Base-by-base conservation (phyloP, 2,113 vertebrate genomes). In the Charadrius vociferus region DNA sequence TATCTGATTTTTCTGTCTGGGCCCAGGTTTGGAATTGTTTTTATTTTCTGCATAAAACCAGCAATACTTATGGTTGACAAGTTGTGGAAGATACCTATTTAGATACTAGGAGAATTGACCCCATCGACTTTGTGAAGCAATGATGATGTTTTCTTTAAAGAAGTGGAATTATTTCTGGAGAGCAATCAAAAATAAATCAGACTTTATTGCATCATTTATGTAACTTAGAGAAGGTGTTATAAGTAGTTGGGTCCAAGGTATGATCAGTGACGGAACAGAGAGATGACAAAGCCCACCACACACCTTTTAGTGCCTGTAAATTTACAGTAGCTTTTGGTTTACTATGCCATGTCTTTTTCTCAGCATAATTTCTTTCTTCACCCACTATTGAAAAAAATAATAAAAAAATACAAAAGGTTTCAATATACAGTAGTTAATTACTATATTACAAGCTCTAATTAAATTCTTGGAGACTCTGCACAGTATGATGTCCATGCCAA, bases 371-470 rank as follows among this genome's bases (percentile, higher is more conserved):
- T 72, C 37, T 56, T 90, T 74, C 58, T 90, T 90, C 21, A 80
- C 6, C 22, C 43, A 36, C 32, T 75, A 70, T 9, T 55, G 49
- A 16, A 79, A 80, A 85, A 88, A 74, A 47, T 20, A 75, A 74
- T 39, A 14, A 61, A 79, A 74, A 87, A 92, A 77, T 49, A 79
- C 45, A 89, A 80, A 95, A 78, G 55, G 73, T 96, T 96, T 96
- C 93, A 91, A 70, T 94, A 74, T 90, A 88, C 71, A 73, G 78
- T 73, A 81, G 39, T 92, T 94, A 96, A 96, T 96, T 93, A 86
- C 79, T 88, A 14, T 81, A 89, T 91, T 88, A 72, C 52, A 96
- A 66, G 36, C 67, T 95, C 95, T 97, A 97, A 97, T 97, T 93
- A 96, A 93, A 90, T 96, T 86, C 95, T 93, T 96, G 75, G 74